phyloP scores from a whole-genome alignment of 1,140 invertebrate species.

The Eumaeus atala region DNA sequence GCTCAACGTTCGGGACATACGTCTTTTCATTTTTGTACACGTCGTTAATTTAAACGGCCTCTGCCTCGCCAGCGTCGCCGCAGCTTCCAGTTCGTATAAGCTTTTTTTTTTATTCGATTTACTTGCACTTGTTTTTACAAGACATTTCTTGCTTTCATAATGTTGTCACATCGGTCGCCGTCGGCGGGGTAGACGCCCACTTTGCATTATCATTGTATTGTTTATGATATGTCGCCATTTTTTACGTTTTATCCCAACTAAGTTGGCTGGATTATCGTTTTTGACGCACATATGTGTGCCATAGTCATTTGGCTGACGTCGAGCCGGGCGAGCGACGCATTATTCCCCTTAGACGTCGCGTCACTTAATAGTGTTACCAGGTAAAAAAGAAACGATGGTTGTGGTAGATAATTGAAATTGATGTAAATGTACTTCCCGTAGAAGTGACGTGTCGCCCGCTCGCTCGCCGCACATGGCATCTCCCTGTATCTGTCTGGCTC shows the following conservation, averaged over 20 bases:
- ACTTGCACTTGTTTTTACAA: too few relatives aligned
- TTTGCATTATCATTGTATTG: slow-evolving; percentile 32
- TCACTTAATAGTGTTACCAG: slow-evolving; percentile 54
- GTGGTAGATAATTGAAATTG: slow-evolving; percentile 70
- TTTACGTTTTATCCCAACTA: slow-evolving; percentile 53
- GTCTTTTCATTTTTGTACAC: slow-evolving; percentile 2
- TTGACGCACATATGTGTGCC: slow-evolving; percentile 37
- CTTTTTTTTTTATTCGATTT: slow-evolving; percentile 8
- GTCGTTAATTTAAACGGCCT: slow-evolving; percentile 12
- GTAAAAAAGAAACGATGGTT: slow-evolving; percentile 64
- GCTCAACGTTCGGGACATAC: slow-evolving; percentile 12
- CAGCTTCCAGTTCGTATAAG: slow-evolving; percentile 22
- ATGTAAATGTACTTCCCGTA: slow-evolving; percentile 54
- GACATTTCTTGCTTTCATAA: too few relatives aligned
- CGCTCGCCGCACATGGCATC: not conserved
- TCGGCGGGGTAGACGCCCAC: slow-evolving; percentile 12
- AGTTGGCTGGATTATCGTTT: slow-evolving; percentile 58
- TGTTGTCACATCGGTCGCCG: not conserved
- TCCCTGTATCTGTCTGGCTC: not conserved
- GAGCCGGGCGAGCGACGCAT: slow-evolving; percentile 20
- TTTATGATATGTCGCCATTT: slow-evolving; percentile 43
- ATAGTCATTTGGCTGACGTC: slow-evolving; percentile 24
- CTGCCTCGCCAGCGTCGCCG: slow-evolving; percentile 20
- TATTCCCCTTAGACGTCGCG: slow-evolving; percentile 30
- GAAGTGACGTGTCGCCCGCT: slow-evolving; percentile 41